Base-by-base conservation (phyloP, 2,113 vertebrate genomes). In the Guaruba guarouba region DNA sequence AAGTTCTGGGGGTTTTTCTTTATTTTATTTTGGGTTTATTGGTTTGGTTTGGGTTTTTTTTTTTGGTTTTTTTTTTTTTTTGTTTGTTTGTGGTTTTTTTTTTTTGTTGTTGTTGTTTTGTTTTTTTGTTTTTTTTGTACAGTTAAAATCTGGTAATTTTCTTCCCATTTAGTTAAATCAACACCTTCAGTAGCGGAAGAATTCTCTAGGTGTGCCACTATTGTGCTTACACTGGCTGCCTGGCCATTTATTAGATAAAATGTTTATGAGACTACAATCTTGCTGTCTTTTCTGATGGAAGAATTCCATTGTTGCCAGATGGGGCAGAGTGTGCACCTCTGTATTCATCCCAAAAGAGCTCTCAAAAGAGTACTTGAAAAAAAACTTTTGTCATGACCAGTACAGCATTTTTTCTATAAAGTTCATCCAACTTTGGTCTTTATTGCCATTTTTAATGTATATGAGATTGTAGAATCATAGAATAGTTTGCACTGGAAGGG, bases 141-240 rank as follows among this genome's bases (percentile, higher is more conserved):
- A 59, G 57, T 59, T 59, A 35, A 59, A 23, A 59, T 59, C 57
- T 59, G 22, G 9, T 62, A 28, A 22, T 39, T 46, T 43, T 80
- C 20, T 41, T 7, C 22, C 10, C 5, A 7, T 39, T 64, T 86
- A 43, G 69, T 74, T 66, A 74, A 83, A 66, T 54, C 5, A 18
- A 27, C 0, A 2, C 11, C 17, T 81, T 93, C 27, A 24, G 7
- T 20, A 23, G 20, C 18, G 8, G n/a, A 44, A 86, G 29, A 78
- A 49, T 7, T 63, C 17, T 70, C 9, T 10, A 48, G 2, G 13
- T 41, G 0, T 17, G 14, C 8, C 17, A 9, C 27, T 48, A 0
- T 8, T 35, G 11, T 35, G 20, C 24, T 77, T 61, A 25, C 7
- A 7, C 35, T 46, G 8, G 12, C n/a, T 71, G 35, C 48, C 31